These are phyloP conservation scores for Athrips mouffetella DNA, from an alignment of 2,888 invertebrate species.

Conservation along the genomic window DNA sequence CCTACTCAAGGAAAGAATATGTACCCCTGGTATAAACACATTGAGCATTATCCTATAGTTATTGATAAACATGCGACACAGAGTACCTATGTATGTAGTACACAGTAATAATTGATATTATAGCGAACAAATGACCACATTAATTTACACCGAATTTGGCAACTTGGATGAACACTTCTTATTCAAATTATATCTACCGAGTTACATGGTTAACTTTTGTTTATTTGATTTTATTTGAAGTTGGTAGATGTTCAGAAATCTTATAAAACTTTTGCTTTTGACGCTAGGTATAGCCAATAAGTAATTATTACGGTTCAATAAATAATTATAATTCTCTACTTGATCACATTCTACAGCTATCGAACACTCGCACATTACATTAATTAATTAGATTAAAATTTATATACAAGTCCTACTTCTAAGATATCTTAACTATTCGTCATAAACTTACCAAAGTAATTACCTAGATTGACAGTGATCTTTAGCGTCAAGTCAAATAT, in stretches of 20 bases:
- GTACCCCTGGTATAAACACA: constrained; percentile 67
- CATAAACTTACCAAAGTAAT: constrained; percentile 47
- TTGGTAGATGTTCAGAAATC: constrained; percentile 19
- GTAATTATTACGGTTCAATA: constrained; percentile 36
- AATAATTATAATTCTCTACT: constrained; percentile 51
- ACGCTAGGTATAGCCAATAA: constrained; percentile 17
- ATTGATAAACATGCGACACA: constrained; percentile 69
- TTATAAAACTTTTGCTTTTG: constrained; percentile 17
- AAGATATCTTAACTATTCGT: constrained; percentile 55
- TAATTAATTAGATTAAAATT: constrained; percentile 70
- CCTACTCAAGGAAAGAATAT: constrained; percentile 52
- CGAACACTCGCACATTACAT: constrained; percentile 76
- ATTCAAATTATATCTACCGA: constrained; percentile 33
- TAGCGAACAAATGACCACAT: constrained; percentile 60
- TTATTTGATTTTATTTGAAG: constrained; percentile 20
- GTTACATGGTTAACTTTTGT: constrained; percentile 7
- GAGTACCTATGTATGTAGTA: constrained; percentile 47
- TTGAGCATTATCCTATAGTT: constrained; percentile 73
- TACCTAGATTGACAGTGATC: constrained; percentile 49
- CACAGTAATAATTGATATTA: constrained; percentile 60
- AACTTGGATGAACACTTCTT: constrained; percentile 71
- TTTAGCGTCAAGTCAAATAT: constrained; percentile 43
- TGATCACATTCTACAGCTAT: constrained; percentile 73
- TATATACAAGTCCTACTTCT: constrained; percentile 71
- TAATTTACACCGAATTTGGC: constrained; percentile 72